A percentile compares a stretch with the other conserved stretches of the same genome.
phyloP scores from a whole-genome alignment of 2,888 invertebrate species.

The Pandemis cinnamomeana region DNA sequence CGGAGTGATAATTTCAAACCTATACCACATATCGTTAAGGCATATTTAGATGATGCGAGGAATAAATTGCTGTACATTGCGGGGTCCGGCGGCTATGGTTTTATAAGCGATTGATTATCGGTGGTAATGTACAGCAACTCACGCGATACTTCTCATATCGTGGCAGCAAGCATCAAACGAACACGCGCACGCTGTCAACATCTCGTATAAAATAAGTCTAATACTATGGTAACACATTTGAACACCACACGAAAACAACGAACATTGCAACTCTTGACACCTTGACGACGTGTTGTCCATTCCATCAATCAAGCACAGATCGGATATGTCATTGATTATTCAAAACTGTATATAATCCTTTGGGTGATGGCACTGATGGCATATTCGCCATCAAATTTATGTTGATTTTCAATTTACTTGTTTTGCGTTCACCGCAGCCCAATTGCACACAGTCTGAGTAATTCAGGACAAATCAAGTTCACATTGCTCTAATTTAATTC shows the following conservation, averaged over 20 bases:
- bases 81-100: too few relatives aligned
- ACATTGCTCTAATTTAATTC: not conserved
- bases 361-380: not conserved
- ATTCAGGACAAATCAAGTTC: not conserved
- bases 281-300: not conserved
- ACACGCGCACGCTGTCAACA: not conserved
- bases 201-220: conserved; percentile 11
- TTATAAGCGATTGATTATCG: too few relatives aligned
- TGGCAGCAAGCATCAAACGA: too few relatives aligned
- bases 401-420: not conserved
- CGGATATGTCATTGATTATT: not conserved
- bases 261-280: not conserved
- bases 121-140: too few relatives aligned
- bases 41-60: too few relatives aligned
- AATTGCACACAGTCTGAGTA: too few relatives aligned
- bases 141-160: too few relatives aligned
- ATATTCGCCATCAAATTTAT: too few relatives aligned
- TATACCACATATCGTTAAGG: not conserved
- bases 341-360: not conserved
- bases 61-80: too few relatives aligned
- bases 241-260: conserved; percentile 7
- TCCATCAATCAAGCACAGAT: not conserved
- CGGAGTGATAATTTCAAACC: not conserved
- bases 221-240: not conserved
- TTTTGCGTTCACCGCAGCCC: too few relatives aligned